phyloP scores from a whole-genome alignment of 35 echinoderm and acorn worm species.

The Ophioderma brevispina region DNA sequence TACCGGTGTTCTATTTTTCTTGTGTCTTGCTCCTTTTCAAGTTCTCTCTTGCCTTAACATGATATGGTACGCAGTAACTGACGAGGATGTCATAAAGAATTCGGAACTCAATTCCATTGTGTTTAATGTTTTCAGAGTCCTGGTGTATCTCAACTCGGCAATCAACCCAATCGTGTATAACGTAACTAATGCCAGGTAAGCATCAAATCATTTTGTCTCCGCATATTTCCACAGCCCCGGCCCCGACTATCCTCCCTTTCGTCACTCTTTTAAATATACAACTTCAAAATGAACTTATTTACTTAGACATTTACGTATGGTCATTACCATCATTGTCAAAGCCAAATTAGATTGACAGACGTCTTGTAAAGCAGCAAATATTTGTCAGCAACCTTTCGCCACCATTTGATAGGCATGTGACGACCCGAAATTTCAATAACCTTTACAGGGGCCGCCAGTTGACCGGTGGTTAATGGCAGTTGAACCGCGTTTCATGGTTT shows the following conservation, averaged over 20 bases:
- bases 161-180: slow-evolving; percentile 92
- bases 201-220: too few relatives aligned
- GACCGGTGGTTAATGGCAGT: too few relatives aligned
- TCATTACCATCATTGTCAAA: too few relatives aligned
- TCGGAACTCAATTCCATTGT: background rate
- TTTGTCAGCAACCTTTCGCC: too few relatives aligned
- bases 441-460: too few relatives aligned
- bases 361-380: too few relatives aligned
- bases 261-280: background rate
- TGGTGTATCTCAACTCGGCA: slow-evolving; percentile 82
- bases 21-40: slow-evolving; percentile 34
- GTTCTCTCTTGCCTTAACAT: background rate
- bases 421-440: too few relatives aligned
- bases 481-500: too few relatives aligned
- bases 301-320: too few relatives aligned
- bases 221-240: background rate
- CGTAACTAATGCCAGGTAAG: slow-evolving; percentile 70
- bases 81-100: background rate
- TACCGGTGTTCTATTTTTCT: slow-evolving; percentile 29
- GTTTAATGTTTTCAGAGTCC: slow-evolving; percentile 22
- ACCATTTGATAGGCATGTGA: too few relatives aligned
- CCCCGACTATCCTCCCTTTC: background rate
- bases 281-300: background rate
- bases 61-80: background rate
- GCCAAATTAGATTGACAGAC: too few relatives aligned